Evolutionary conservation across 2,888 invertebrate species (phyloP), one percentile per base, ranked within the genome.

Genomic region (Phlogophora meticulosa): DNA sequence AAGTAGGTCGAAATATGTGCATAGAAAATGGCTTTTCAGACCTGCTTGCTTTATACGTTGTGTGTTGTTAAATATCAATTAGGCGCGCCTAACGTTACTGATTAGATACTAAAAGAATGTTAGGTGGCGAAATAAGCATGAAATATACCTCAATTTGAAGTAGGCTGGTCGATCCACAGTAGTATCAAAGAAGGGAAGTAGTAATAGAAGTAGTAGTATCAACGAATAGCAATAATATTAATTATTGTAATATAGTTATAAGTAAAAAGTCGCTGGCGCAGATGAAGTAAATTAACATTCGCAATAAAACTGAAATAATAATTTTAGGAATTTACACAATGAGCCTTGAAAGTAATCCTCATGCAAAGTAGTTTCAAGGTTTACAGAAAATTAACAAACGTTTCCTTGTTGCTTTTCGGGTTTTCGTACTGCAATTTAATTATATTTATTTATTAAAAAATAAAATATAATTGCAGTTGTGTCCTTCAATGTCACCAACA

Each of bases 1-100:
- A 73, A 77, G 45, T 62, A 52, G 73, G 73, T 78, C 76, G 46
- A 56, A 69, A 61, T 64, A 40, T 49, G 43, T 62, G 64, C 62
- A 55, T 59, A 58, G 28, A 28, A 4, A 74, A 74, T 38, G n/a
- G 7, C 9, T 11, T 36, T 38, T 49, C 32, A 32, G 3, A 24
- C n/a, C 32, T 32, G 40, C 9, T 3, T 17, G 22, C 34, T 13
- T 45, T 15, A 22, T 36, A 48, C n/a, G 34, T 2, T 15, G 17
- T 17, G 36, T 48, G 22, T 52, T 56, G 28, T 34, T 52, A 24
- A 46, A 63, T 63, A 40, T 24, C 13, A 20, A 13, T 15, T 67
- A 49, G 57, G 48, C 46, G 20, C 24, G 17, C 69, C 58, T 43
- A 49, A n/a, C 9, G 9, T n/a, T 17, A 72, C 51, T 52, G 63